Evolutionary conservation across 2,888 invertebrate species (phyloP).

Genomic region (Meandrusa payeni): DNA sequence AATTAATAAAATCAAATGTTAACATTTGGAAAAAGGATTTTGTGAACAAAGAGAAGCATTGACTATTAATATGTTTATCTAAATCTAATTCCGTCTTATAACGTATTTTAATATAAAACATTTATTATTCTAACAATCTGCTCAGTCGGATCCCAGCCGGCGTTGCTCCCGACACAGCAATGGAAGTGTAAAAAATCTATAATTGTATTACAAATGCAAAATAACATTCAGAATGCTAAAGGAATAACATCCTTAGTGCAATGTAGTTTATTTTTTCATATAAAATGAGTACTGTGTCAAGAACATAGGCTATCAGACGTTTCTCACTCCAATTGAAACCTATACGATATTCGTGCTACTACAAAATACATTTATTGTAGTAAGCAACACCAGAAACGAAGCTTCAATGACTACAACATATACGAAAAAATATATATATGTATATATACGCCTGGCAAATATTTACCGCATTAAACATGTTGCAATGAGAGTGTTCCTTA

Average conservation of each 20-base stretch:
- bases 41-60: constrained; percentile 50
- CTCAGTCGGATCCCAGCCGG: constrained; percentile 67
- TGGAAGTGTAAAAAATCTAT: constrained; percentile 33
- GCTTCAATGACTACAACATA: constrained; percentile 5
- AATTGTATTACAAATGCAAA: constrained; percentile 8
- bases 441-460: constrained; percentile 2
- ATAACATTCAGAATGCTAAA: constrained; percentile 21
- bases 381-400: constrained; percentile 36
- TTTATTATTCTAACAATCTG: constrained; percentile 60
- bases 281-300: constrained; percentile 47
- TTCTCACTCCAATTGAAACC: constrained; percentile 41
- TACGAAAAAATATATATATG: constrained; percentile 2
- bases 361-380: constrained; percentile 24
- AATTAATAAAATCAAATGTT: constrained; percentile 31
- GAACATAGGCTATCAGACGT: constrained; percentile 45
- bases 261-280: not conserved
- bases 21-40: constrained; percentile 45
- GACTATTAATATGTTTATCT: constrained; percentile 61
- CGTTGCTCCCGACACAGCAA: constrained; percentile 62
- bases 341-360: constrained; percentile 29
- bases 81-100: constrained; percentile 54
- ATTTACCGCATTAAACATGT: constrained; percentile 14
- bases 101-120: constrained; percentile 59
- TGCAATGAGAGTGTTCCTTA: constrained; percentile 1
- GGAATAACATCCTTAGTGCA: constrained; percentile 17